Base-by-base conservation (phyloP, 2,888 invertebrate genomes). In the Rhingia rostrata region DNA sequence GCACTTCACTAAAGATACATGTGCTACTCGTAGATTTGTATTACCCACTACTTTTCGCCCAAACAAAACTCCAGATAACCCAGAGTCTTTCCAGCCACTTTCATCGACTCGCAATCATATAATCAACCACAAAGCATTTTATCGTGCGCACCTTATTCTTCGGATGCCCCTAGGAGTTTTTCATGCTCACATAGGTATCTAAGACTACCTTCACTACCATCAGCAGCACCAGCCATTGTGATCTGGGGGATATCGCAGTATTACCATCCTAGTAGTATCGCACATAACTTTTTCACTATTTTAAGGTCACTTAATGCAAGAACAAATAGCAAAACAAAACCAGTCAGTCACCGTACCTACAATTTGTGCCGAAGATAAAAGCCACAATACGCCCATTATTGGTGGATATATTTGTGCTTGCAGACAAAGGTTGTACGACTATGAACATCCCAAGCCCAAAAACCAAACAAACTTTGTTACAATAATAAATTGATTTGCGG, bases 401-500 rank as follows among this genome's bases (percentile, higher is more conserved):
- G 69, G 69, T 69, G 80, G 58, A 75, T 84, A 80, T 75, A 80
- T 84, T 70, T 66, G 53, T 51, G 64, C 53, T 58, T 39, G 64
- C 75, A 61, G 70, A 69, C 74, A 60, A 61, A 70, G 43, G 56
- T 37, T 43, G 39, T 45, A 45, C 54, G 41, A 47, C 7, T 9
- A 32, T 43, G 41, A 61, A 14, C 39, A 72, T 49, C 43, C 66
- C 78, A 69, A 73, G 72, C 74, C 80, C 80, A 70, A 84, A 78
- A 75, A 66, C 69, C 69, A 84, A 80, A 70, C 69, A 84, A 74
- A 80, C 80, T 84, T 75, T 80, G 84, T 80, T 84, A 80, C 80
- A 66, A 84, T 84, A 84, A 80, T 80, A 84, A 84, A 84, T 84
- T 84, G 84, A 84, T 80, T 84, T 84, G 84, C 80, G 84, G 84